Evolutionary conservation across 2,113 vertebrate genomes (phyloP), one percentile per base, ranked within the genome.

Genomic region (Merops nubicus): DNA sequence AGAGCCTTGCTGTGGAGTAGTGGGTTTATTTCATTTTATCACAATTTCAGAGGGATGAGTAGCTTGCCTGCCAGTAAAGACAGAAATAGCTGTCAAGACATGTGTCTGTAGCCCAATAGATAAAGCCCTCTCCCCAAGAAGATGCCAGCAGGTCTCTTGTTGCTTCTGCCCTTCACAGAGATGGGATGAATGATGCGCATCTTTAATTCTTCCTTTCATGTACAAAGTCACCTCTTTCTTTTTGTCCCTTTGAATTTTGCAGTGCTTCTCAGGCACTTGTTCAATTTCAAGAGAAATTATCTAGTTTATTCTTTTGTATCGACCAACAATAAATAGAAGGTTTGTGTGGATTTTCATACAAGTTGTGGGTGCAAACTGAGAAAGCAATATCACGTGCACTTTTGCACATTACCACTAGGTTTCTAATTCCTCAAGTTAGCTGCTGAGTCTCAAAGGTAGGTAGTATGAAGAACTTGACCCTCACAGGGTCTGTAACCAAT

Each of bases 341-440:
- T 60, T 38, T 38, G 22, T 56, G 21, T 36, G 31, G 17, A 5
- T 22, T 22, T 20, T 80, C 16, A 5, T 36, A 18, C 3, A 62
- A 38, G 23, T 13, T 20, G 9, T 8, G 17, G 4, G 5, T 69
- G 25, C 21, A 28, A 36, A 54, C 48, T 73, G 20, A 38, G 43
- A 51, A 86, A 69, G 40, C 21, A 50, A 7, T 23, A 38, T 51
- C 67, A 15, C 34, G 4, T 38, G 34, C 5, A 11, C 6, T 34
- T 79, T 22, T 59, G 23, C n/a, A 19, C 0, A 0, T 43, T 70
- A 22, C 5, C 5, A 18, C 8, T 18, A 29, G 8, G 20, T 53
- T 82, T 60, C 15, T 56, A 62, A 29, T 51, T 70, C 48, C 43
- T 79, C 3, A 84, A 88, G 47, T n/a, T 28, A 64, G 28, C 21